Evolutionary conservation across 2,797 vertebrate genomes (phyloP).

Genomic region (Falco berigora): DNA sequence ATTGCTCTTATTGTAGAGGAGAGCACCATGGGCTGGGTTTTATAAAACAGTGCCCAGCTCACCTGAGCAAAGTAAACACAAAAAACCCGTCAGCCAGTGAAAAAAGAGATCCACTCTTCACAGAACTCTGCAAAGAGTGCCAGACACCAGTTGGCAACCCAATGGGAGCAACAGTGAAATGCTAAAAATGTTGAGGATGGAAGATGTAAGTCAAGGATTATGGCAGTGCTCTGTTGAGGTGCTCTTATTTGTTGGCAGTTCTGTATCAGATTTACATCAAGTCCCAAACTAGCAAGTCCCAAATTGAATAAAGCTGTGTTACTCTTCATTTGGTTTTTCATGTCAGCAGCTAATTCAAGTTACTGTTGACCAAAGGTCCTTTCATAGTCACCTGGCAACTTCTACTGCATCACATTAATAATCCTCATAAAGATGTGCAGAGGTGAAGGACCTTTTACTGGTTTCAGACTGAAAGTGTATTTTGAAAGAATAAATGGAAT

Average conservation of each 20-base stretch:
- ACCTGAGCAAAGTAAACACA: background rate
- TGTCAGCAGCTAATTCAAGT: background rate
- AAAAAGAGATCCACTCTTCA: background rate
- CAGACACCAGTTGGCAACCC: background rate
- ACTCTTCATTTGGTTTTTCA: background rate
- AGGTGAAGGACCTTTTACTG: background rate
- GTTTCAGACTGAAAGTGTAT: background rate
- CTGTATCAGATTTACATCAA: slow-evolving; percentile 13
- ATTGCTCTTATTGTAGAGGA: background rate
- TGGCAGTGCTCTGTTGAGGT: background rate
- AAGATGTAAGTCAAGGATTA: background rate
- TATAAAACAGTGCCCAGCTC: background rate
- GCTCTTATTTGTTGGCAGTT: background rate
- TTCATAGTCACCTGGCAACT: slow-evolving; percentile 28
- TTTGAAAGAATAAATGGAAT: slow-evolving; percentile 11
- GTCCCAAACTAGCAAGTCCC: background rate
- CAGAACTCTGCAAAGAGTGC: background rate
- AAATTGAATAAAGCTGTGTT: background rate
- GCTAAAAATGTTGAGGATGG: slow-evolving; percentile 9
- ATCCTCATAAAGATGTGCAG: background rate
- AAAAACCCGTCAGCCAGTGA: background rate
- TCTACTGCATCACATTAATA: slow-evolving; percentile 27
- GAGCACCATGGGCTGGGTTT: background rate
- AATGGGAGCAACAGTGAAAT: background rate
- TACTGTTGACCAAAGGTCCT: slow-evolving; percentile 26